Percentiles rank a stretch among this genome's conserved stretches.
phyloP scores from a whole-genome alignment of 2,797 vertebrate species.

The Chelon labrosus region DNA sequence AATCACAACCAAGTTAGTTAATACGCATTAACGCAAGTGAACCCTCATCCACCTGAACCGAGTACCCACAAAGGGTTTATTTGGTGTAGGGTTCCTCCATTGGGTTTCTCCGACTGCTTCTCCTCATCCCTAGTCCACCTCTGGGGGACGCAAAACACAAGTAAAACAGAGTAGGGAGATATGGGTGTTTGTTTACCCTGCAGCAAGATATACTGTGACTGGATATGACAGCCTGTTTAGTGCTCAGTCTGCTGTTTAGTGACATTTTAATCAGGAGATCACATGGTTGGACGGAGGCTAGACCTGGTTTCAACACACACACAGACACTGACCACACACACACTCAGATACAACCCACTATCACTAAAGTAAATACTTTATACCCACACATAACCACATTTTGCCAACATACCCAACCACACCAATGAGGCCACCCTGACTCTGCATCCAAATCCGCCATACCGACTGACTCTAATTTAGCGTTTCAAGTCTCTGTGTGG shows the following conservation, averaged over 20 bases:
- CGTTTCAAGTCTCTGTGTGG: conserved; percentile 75
- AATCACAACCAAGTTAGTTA: too few species aligned
- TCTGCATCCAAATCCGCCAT: conserved; percentile 68
- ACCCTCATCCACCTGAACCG: too few species aligned
- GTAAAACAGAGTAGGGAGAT: conserved; percentile 9
- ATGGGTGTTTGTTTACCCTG: conserved; percentile 42
- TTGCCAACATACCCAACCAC: conserved; percentile 72
- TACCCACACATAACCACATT: conserved; percentile 72
- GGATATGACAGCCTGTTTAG: conserved; percentile 62
- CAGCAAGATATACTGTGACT: conserved; percentile 58
- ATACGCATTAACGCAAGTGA: too few species aligned
- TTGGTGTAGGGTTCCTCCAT: too few species aligned
- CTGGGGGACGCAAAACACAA: too few species aligned
- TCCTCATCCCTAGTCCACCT: too few species aligned
- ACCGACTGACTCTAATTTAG: conserved; percentile 66
- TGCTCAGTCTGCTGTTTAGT: conserved; percentile 49
- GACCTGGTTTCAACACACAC: conserved; percentile 54
- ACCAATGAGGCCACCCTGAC: conserved; percentile 78
- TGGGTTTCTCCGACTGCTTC: too few species aligned
- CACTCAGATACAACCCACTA: conserved; percentile 48
- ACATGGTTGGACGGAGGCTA: conserved; percentile 55
- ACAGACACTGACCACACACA: conserved; percentile 56
- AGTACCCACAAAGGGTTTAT: too few species aligned
- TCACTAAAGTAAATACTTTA: conserved; percentile 75
- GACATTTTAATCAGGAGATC: conserved; percentile 71